Evolutionary conservation across 2,113 vertebrate species (phyloP).

Genomic region (Ageneiosus marmoratus): DNA sequence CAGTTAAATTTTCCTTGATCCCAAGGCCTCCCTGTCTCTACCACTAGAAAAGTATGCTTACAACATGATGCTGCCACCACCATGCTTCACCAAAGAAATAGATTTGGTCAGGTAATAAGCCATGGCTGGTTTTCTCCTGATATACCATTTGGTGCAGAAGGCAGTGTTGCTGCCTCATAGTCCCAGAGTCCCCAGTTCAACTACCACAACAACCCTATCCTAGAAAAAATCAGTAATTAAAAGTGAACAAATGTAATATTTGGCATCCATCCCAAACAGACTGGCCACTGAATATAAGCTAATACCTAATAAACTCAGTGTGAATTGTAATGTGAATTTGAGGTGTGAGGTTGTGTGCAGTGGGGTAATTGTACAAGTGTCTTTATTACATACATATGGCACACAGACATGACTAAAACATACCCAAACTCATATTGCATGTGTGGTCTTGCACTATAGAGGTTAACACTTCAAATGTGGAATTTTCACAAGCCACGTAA

Average conservation of each 20-base stretch:
- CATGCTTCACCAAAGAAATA: not conserved
- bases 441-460: constrained; percentile 34
- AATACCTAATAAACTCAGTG: not conserved
- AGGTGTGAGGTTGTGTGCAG: not conserved
- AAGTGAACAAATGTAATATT: not conserved
- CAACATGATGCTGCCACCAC: not conserved
- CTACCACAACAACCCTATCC: not conserved
- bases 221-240: not conserved
- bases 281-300: too few species aligned
- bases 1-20: not conserved
- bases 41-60: not conserved
- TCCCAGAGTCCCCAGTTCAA: not conserved
- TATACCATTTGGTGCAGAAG: not conserved
- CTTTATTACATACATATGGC: not conserved
- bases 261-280: not conserved
- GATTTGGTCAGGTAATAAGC: not conserved
- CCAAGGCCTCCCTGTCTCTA: not conserved
- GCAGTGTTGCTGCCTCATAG: not conserved
- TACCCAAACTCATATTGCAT: not conserved
- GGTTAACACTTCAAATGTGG: constrained; percentile 35
- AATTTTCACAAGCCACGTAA: constrained; percentile 42
- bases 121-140: not conserved
- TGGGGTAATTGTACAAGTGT: not conserved
- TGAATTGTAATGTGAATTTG: not conserved
- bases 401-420: not conserved